Percentiles rank a stretch among this genome's conserved stretches.
Conservation (phyloP, 2,888 invertebrate species). For the Pocota personata region DNA sequence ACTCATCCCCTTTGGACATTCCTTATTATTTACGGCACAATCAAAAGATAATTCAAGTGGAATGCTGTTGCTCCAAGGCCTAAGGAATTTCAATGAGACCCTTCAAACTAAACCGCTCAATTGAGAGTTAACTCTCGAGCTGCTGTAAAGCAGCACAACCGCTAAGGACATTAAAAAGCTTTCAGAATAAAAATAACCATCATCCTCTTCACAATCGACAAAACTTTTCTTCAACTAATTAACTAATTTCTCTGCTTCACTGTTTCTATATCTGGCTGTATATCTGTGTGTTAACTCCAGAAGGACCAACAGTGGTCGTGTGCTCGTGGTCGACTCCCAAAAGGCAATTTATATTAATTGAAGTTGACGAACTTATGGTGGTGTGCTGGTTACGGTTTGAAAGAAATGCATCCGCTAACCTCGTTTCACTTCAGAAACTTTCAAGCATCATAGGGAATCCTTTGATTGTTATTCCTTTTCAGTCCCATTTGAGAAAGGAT, state of each 20-base stretch:
- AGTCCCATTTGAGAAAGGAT: slow-evolving; percentile 5
- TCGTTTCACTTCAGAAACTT: slow-evolving; percentile 17
- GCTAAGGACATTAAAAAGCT: slow-evolving; percentile 41
- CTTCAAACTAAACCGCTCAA: slow-evolving; percentile 1
- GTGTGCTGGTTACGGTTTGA: background rate
- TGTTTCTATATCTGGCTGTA: background rate
- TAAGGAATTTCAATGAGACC: background rate
- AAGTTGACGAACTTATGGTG: slow-evolving; percentile 33
- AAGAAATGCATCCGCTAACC: slow-evolving; percentile 42
- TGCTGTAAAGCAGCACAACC: background rate
- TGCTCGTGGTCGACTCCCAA: background rate
- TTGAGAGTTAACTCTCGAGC: background rate
- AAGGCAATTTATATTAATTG: slow-evolving; percentile 45
- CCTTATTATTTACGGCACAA: background rate
- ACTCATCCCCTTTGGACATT: too few species aligned
- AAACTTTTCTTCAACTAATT: slow-evolving; percentile 41
- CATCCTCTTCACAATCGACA: background rate
- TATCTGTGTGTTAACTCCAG: background rate
- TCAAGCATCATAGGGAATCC: slow-evolving; percentile 31
- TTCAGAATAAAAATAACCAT: slow-evolving; percentile 16
- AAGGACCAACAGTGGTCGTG: background rate
- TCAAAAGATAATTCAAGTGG: slow-evolving; percentile 9
- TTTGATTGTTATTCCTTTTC: slow-evolving; percentile 24
- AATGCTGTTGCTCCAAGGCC: background rate
- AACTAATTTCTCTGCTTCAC: slow-evolving; percentile 31